phyloP scores from a whole-genome alignment of 2,113 vertebrate genomes.

The Patagioenas fasciata region DNA sequence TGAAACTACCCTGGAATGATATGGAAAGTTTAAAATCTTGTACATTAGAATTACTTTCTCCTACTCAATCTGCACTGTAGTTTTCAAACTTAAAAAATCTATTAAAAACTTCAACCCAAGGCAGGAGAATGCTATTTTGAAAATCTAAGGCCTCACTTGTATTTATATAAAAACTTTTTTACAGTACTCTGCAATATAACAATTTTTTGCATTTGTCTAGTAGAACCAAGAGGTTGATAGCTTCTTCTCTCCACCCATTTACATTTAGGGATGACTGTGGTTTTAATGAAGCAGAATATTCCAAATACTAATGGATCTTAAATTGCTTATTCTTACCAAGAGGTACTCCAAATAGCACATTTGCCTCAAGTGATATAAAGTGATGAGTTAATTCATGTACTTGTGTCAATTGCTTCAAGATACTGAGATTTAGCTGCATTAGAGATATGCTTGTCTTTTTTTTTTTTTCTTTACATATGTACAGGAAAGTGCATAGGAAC shows the following conservation, averaged over 20 bases:
- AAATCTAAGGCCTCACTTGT: not conserved
- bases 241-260: constrained; percentile 24
- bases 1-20: not conserved
- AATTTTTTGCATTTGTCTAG: constrained; percentile 25
- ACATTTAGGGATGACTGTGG: constrained; percentile 39
- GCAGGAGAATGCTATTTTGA: not conserved
- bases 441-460: not conserved
- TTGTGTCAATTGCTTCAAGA: constrained; percentile 69
- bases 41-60: not conserved
- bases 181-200: not conserved
- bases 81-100: not conserved
- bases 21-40: not conserved
- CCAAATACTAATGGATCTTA: constrained; percentile 67
- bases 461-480: not conserved
- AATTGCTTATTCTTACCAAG: constrained; percentile 70
- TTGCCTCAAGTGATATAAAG: constrained; percentile 59
- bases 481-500: not conserved
- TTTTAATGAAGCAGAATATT: constrained; percentile 64
- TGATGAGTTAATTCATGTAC: constrained; percentile 66
- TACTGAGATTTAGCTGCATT: constrained; percentile 53
- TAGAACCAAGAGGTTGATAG: constrained; percentile 13
- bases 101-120: not conserved
- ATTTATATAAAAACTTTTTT: not conserved
- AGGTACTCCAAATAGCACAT: constrained; percentile 64
- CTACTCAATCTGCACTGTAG: not conserved